phyloP scores from a whole-genome alignment of 2,113 vertebrate genomes.

The Stigmatopora argus region DNA sequence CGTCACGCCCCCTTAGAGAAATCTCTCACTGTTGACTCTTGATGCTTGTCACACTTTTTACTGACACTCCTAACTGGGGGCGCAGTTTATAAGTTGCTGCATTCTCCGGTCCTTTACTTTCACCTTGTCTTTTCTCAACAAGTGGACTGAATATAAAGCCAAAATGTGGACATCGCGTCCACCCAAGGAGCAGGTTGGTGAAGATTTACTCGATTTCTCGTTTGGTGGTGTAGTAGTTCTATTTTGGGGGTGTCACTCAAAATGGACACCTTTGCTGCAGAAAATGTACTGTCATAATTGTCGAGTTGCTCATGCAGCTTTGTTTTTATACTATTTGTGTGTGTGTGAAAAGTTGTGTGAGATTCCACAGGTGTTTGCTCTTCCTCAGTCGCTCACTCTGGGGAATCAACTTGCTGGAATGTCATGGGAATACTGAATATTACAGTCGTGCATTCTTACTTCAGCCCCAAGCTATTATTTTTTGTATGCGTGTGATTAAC shows the following conservation, averaged over 20 bases:
- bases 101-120: background rate
- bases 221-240: conserved; percentile 23
- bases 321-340: background rate
- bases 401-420: conserved; percentile 40
- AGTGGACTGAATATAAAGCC: conserved; percentile 11
- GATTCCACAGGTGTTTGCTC: conserved; percentile 18
- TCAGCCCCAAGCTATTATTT: background rate
- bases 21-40: conserved; percentile 46
- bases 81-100: background rate
- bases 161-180: conserved; percentile 52
- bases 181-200: conserved; percentile 60
- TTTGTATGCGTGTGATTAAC: background rate
- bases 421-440: conserved; percentile 24
- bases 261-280: background rate
- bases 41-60: conserved; percentile 15
- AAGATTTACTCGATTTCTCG: conserved; percentile 19
- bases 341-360: conserved; percentile 1
- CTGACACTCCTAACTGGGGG: conserved; percentile 10
- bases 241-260: conserved; percentile 24
- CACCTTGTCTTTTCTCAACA: background rate
- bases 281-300: background rate
- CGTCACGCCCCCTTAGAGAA: conserved; percentile 40
- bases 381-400: conserved; percentile 8
- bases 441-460: background rate
- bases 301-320: background rate